Percentiles rank a stretch among this genome's conserved stretches.
Conservation (phyloP, 2,113 vertebrate species). For the Muntiacus reevesi region DNA sequence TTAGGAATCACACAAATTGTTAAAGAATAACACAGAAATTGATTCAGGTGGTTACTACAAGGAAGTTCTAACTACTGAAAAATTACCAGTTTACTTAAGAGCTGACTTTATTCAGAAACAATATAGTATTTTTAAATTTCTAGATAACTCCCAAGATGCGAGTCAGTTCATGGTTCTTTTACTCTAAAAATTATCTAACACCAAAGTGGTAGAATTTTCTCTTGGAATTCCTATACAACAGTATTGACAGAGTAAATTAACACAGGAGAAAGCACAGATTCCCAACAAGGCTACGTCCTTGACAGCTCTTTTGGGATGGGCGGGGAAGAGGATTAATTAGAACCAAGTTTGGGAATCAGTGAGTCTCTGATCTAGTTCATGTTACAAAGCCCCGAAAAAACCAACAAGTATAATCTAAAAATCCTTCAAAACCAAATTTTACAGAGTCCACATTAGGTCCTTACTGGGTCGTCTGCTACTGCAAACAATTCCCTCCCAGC, state of each 20-base stretch:
- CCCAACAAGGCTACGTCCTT: neutral
- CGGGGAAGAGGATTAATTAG: neutral
- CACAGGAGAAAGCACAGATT: neutral
- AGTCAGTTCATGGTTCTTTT: neutral
- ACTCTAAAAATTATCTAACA: slow-evolving; percentile 13
- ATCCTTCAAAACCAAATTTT: neutral
- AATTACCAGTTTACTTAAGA: neutral
- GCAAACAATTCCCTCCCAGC: neutral
- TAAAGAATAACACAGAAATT: neutral
- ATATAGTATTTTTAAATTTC: neutral
- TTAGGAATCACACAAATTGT: neutral
- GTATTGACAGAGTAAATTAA: neutral
- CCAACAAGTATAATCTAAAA: neutral
- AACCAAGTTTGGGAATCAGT: neutral
- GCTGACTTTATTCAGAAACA: neutral
- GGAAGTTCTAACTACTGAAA: neutral
- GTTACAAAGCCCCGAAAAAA: neutral
- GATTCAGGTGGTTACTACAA: neutral
- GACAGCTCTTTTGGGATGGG: neutral
- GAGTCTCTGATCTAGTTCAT: neutral
- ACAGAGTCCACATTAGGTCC: neutral
- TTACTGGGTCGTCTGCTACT: neutral
- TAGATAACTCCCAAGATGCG: neutral
- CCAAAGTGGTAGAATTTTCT: neutral
- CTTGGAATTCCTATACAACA: neutral